Conservation (phyloP, 1,140 invertebrate species). For the Phthorimaea operculella region DNA sequence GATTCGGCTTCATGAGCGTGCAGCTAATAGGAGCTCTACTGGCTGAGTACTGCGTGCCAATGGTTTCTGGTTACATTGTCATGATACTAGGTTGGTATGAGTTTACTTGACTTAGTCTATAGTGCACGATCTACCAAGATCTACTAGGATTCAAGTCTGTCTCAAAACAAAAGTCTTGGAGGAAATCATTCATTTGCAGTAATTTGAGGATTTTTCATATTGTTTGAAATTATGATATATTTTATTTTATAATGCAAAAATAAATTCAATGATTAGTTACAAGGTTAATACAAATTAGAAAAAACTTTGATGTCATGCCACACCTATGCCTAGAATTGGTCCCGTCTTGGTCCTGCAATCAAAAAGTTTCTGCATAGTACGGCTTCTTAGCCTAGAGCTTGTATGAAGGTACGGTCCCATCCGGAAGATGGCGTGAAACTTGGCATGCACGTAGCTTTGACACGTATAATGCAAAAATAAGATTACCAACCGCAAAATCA, state of each 20-base stretch:
- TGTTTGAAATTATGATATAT: neutral
- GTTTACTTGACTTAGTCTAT: slow-evolving; percentile 12
- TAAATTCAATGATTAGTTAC: neutral
- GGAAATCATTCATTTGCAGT: neutral
- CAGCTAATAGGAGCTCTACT: slow-evolving; percentile 41
- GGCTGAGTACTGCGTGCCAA: slow-evolving; percentile 34
- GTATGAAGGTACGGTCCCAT: too few relatives aligned
- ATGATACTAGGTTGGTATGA: slow-evolving; percentile 31
- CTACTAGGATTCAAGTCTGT: neutral
- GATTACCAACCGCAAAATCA: too few relatives aligned
- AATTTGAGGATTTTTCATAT: neutral
- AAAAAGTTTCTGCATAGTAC: too few relatives aligned
- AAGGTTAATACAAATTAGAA: too few relatives aligned
- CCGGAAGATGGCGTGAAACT: too few relatives aligned
- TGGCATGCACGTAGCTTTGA: too few relatives aligned
- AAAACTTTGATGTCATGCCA: too few relatives aligned
- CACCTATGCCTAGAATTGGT: too few relatives aligned
- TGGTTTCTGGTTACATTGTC: slow-evolving; percentile 39
- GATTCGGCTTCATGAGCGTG: slow-evolving; percentile 50
- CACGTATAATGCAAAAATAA: too few relatives aligned
- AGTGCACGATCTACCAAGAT: neutral
- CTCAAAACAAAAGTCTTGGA: neutral
- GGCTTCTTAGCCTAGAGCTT: too few relatives aligned
- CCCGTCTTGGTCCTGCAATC: too few relatives aligned
- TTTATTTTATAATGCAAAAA: neutral